A percentile compares a stretch with the other conserved stretches of the same genome.
Conservation (phyloP, 2,113 vertebrate species). For the Anoura caudifer region DNA sequence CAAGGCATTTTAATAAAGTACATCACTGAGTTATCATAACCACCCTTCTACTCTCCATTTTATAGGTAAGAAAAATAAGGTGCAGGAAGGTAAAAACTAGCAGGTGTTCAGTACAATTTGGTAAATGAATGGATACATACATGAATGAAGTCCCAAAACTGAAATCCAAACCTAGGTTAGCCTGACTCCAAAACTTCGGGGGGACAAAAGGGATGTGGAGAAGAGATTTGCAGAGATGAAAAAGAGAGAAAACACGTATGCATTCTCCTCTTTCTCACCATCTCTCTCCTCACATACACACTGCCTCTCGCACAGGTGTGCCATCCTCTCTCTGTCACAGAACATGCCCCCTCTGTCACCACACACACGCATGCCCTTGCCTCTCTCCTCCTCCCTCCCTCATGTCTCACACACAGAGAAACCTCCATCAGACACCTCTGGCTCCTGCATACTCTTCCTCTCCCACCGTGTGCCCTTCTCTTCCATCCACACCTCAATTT, state of each 20-base stretch:
- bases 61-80: slow-evolving; percentile 16
- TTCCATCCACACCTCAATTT: not conserved
- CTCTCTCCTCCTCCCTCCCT: not conserved
- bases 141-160: not conserved
- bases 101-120: not conserved
- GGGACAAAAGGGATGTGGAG: not conserved
- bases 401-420: not conserved
- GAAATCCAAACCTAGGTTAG: slow-evolving; percentile 15
- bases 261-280: not conserved
- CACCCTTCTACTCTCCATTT: not conserved
- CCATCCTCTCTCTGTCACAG: not conserved
- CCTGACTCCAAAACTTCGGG: not conserved
- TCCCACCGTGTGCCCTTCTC: not conserved
- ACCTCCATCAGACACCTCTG: not conserved
- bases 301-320: not conserved
- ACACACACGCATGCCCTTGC: not conserved
- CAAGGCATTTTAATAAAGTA: not conserved
- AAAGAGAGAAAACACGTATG: not conserved
- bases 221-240: not conserved
- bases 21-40: not conserved
- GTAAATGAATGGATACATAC: not conserved
- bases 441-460: no score
- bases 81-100: not conserved
- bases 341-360: not conserved
- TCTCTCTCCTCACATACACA: not conserved